These are phyloP conservation scores for Drosophila malerkotliana DNA, from an alignment of 1,140 invertebrate species.

Conservation along the genomic window DNA sequence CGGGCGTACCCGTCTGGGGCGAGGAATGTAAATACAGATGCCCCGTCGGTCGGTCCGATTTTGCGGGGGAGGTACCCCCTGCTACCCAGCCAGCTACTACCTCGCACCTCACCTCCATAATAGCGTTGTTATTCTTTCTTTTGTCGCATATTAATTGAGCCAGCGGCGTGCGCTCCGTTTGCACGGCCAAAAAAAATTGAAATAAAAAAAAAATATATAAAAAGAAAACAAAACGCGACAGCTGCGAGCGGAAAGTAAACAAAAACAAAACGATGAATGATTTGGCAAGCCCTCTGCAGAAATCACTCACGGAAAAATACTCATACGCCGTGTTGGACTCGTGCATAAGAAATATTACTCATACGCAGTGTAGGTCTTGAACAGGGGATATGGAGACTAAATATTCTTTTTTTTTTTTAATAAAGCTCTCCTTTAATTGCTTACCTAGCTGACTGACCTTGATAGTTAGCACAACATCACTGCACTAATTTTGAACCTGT, in stretches of 20 bases:
- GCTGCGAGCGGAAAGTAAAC: conserved; percentile 43
- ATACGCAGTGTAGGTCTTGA: conserved; percentile 11
- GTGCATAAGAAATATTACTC: background rate
- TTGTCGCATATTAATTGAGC: conserved; percentile 61
- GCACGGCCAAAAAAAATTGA: conserved; percentile 34
- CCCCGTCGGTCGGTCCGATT: background rate
- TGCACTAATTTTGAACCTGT: conserved; percentile 41
- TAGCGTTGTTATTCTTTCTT: conserved; percentile 42
- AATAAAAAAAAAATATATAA: background rate
- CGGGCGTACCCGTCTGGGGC: conserved; percentile 1
- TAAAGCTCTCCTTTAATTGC: background rate
- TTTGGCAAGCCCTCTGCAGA: background rate
- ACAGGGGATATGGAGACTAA: background rate
- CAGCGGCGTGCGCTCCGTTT: conserved; percentile 59
- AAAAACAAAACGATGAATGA: conserved; percentile 27
- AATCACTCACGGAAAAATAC: conserved; percentile 26
- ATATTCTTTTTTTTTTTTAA: background rate
- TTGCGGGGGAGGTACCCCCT: conserved; percentile 27
- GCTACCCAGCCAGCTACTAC: background rate
- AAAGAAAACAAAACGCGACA: conserved; percentile 21
- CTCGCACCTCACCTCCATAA: conserved; percentile 4
- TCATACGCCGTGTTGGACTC: conserved; percentile 11
- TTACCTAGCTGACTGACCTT: conserved; percentile 22
- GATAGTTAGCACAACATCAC: conserved; percentile 21
- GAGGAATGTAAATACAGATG: conserved; percentile 20